These are phyloP conservation scores for Papilio helenus DNA, from an alignment of 1,140 invertebrate species.

Conservation along the genomic window DNA sequence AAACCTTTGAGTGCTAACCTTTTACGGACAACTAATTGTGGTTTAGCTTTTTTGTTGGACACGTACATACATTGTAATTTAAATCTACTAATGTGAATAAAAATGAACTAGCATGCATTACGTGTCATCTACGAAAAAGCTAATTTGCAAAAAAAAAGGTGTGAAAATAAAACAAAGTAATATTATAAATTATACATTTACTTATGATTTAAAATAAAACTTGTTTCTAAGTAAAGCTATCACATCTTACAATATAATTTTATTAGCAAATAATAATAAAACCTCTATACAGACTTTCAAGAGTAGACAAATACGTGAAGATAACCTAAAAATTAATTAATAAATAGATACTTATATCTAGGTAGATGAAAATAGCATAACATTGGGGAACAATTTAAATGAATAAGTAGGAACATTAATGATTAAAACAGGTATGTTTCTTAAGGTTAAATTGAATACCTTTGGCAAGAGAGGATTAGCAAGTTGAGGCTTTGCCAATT, in stretches of 20 bases:
- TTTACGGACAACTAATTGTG: not conserved
- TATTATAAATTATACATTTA: constrained; percentile 73
- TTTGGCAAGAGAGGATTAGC: constrained; percentile 65
- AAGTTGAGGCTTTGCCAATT: constrained; percentile 45
- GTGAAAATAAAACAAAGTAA: constrained; percentile 77
- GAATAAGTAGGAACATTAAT: constrained; percentile 75
- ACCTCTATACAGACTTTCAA: constrained; percentile 73
- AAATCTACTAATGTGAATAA: constrained; percentile 35
- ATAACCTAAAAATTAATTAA: constrained; percentile 63
- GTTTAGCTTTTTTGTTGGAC: constrained; percentile 39
- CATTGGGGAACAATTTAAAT: constrained; percentile 55
- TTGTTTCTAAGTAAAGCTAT: constrained; percentile 81
- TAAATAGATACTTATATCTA: constrained; percentile 69
- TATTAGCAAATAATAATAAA: constrained; percentile 76
- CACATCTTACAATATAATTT: constrained; percentile 75
- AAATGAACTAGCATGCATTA: constrained; percentile 48
- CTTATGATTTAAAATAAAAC: constrained; percentile 77
- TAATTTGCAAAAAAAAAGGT: constrained; percentile 61
- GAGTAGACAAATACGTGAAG: constrained; percentile 57
- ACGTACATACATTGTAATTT: constrained; percentile 23
- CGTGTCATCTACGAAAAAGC: constrained; percentile 60
- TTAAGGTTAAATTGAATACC: constrained; percentile 43
- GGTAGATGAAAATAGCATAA: constrained; percentile 52
- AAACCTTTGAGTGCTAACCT: constrained; percentile 11
- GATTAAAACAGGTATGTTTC: constrained; percentile 52